These are phyloP conservation scores for Arion vulgaris DNA, from an alignment of 1,140 invertebrate genomes.

Conservation along the genomic window DNA sequence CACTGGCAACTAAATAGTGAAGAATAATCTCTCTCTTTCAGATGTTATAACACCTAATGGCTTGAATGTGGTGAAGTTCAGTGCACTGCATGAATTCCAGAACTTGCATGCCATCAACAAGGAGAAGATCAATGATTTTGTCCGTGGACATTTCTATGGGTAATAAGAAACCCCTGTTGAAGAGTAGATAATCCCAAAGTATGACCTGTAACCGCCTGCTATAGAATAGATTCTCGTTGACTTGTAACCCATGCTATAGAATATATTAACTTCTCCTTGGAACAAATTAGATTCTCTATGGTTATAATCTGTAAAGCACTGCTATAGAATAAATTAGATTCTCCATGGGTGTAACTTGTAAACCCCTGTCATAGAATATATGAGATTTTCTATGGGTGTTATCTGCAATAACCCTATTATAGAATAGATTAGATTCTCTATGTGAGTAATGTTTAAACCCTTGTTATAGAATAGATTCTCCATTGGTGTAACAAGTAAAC, in stretches of 20 bases:
- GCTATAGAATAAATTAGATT: too few relatives aligned
- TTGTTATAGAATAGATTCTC: not conserved
- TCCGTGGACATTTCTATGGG: slow-evolving; percentile 98
- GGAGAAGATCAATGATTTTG: slow-evolving; percentile 99
- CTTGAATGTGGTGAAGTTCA: slow-evolving; percentile 98
- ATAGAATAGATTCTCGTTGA: too few relatives aligned
- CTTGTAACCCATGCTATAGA: too few relatives aligned
- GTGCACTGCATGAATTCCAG: slow-evolving; percentile 99
- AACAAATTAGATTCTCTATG: not conserved
- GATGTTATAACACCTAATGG: slow-evolving; percentile 99
- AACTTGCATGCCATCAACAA: slow-evolving; percentile 98
- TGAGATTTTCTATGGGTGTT: too few relatives aligned
- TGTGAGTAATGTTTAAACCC: not conserved
- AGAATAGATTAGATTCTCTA: too few relatives aligned
- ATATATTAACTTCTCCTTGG: not conserved
- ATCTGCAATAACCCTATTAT: too few relatives aligned
- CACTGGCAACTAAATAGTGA: too few relatives aligned
- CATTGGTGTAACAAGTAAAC: too few relatives aligned
- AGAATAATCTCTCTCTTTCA: slow-evolving; percentile 8
- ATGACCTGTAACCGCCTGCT: too few relatives aligned
- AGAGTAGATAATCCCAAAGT: not conserved
- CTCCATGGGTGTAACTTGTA: too few relatives aligned
- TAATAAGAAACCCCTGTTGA: slow-evolving; percentile 65
- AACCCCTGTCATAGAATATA: too few relatives aligned
- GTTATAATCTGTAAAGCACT: too few relatives aligned